Conservation (phyloP, 2,113 vertebrate genomes). For the Burhinus bistriatus region DNA sequence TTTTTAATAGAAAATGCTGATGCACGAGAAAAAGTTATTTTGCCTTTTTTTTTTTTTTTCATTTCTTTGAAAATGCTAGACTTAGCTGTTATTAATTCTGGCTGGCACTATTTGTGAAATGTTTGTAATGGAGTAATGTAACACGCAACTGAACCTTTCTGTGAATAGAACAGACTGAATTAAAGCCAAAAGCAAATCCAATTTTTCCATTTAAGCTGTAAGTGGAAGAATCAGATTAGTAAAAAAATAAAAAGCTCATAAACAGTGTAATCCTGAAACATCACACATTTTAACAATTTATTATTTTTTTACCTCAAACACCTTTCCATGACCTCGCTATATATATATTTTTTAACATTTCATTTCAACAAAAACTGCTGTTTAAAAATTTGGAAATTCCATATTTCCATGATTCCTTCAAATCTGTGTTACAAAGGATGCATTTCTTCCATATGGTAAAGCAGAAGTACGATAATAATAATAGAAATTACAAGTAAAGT, state of each 20-base stretch:
- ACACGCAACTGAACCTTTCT: not conserved
- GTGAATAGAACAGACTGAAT: not conserved
- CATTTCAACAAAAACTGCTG: not conserved
- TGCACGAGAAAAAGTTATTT: not conserved
- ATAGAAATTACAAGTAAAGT: not conserved
- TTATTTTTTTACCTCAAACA: not conserved
- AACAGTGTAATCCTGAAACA: not conserved
- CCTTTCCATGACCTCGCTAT: not conserved
- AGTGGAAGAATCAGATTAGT: not conserved
- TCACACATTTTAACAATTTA: not conserved
- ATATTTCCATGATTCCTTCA: not conserved
- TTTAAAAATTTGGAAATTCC: not conserved
- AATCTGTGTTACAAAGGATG: not conserved
- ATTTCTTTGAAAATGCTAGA: not conserved
- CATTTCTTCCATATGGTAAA: not conserved
- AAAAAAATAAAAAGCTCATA: not conserved
- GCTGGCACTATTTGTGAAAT: not conserved
- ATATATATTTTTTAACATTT: not conserved
- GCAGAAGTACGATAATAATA: not conserved
- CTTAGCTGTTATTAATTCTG: slow-evolving; percentile 4
- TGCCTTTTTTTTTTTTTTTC: not conserved
- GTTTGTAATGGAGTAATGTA: not conserved
- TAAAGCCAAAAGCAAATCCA: not conserved
- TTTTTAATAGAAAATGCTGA: slow-evolving; percentile 19
- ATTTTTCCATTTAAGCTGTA: not conserved